Evolutionary conservation across 2,113 vertebrate species (phyloP).

Genomic region (Pithys albifrons): DNA sequence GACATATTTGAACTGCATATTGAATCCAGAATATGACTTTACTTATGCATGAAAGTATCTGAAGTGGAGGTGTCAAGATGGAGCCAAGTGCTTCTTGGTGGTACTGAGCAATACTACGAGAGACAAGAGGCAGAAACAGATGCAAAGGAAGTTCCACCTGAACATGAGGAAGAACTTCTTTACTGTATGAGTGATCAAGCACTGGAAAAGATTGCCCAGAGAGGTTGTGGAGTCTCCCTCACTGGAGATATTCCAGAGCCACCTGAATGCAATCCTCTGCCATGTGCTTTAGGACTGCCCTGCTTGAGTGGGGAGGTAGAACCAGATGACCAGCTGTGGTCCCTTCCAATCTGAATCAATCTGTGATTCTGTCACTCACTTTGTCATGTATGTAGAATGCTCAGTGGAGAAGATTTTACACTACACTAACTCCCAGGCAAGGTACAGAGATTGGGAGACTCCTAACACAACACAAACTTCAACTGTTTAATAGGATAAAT

Average conservation of each 20-base stretch:
- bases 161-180: not conserved
- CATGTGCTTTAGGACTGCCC: not conserved
- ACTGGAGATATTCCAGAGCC: not conserved
- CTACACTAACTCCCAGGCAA: not conserved
- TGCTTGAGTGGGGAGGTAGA: not conserved
- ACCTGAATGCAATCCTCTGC: not conserved
- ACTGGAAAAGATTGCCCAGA: not conserved
- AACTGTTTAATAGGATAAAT: not conserved
- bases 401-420: not conserved
- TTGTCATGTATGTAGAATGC: not conserved
- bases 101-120: not conserved
- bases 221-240: not conserved
- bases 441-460: not conserved
- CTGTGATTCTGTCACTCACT: not conserved
- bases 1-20: not conserved
- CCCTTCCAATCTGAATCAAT: not conserved
- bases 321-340: not conserved
- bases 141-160: not conserved
- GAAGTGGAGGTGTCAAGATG: not conserved
- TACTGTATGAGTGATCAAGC: rapidly evolving
- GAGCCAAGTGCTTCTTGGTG: not conserved
- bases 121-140: not conserved
- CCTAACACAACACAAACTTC: not conserved
- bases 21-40: not conserved
- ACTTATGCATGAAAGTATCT: not conserved